Evolutionary conservation across 2,797 vertebrate genomes (phyloP), one percentile per base, ranked within the genome.

Genomic region (Coregonus ussuriensis): DNA sequence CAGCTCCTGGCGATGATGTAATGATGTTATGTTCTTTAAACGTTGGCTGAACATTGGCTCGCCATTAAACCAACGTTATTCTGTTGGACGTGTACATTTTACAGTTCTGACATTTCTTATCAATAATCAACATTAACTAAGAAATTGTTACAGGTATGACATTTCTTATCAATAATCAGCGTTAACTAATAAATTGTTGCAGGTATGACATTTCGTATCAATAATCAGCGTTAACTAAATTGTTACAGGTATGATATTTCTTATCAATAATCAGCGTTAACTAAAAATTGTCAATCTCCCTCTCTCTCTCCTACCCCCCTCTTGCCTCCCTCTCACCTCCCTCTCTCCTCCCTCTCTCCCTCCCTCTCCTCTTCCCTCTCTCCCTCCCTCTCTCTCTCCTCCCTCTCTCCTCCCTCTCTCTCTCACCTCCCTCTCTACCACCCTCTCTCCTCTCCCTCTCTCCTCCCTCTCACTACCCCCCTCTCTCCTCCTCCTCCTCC

Each of bases 1-100:
- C 37, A 51, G 54, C 51, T 79, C 72, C 56, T 59, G 56, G 6
- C n/a, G 56, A n/a, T 59, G n/a, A 59, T 21, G 56, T 54, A 6
- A 54, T n/a, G 18, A 54, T 16, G 53, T 18, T 16, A n/a, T 16
- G 16, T 56, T n/a, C 53, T 56, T 56, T 56, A 1, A 56, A n/a
- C 6, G 4, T 6, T 16, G 16, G 4, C 53, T n/a, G 16, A 56
- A 18, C 53, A 11, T 47, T 47, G 41, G 41, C 18, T 54, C 13
- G 51, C 51, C 51, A 52, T 52, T 52, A 52, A 52, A 52, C 35
- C 52, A 7, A 63, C 77, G 54, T 51, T 0, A 29, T 21, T 18
- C 35, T 15, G 18, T n/a, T 21, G 35, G 16, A 13, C 47, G 35
- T 51, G 6, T 37, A 2, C 4, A 53, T 37, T 4, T 6, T 53